These are phyloP conservation scores for Drosophila mimica DNA, from an alignment of 2,888 invertebrate genomes.

Conservation along the genomic window DNA sequence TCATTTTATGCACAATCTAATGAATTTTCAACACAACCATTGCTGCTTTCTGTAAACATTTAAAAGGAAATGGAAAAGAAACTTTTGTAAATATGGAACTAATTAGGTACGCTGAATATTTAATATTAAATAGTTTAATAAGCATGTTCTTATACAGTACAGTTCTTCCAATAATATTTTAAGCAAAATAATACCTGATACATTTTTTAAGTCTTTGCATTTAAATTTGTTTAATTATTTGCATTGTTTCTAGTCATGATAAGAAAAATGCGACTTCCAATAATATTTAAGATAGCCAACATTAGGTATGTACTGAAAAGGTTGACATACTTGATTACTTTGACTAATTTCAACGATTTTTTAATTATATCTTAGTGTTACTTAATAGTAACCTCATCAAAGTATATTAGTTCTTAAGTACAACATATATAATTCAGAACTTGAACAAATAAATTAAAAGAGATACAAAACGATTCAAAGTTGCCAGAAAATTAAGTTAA, in stretches of 20 bases:
- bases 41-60: not conserved
- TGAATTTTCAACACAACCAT: not conserved
- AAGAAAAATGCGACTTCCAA: not conserved
- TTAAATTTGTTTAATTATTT: not conserved
- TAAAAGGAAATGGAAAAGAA: not conserved
- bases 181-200: not conserved
- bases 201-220: not conserved
- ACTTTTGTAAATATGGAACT: not conserved
- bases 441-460: not conserved
- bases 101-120: not conserved
- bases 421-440: not conserved
- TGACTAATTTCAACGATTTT: not conserved
- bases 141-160: not conserved
- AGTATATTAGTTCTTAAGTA: not conserved
- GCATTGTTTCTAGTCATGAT: not conserved
- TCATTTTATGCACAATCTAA: not conserved
- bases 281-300: not conserved
- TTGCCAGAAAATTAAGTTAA: not conserved
- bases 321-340: not conserved
- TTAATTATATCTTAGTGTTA: not conserved
- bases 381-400: not conserved
- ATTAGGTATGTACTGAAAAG: not conserved
- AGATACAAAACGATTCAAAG: not conserved
- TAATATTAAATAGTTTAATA: not conserved
- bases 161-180: not conserved